phyloP scores from a whole-genome alignment of 2,113 vertebrate genomes.

The Promerops cafer region DNA sequence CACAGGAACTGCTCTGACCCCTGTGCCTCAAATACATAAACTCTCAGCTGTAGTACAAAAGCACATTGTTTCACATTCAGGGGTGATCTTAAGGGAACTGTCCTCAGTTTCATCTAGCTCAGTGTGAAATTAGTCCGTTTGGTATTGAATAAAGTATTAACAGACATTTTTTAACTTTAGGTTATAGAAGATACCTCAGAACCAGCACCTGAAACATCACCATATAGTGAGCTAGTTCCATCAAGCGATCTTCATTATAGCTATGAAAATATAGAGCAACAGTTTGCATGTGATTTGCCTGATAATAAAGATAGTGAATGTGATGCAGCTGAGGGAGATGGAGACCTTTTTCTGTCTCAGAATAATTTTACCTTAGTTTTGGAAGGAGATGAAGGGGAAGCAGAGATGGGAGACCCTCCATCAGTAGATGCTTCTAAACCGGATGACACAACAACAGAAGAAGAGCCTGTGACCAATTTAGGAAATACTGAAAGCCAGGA shows the following conservation, averaged over 20 bases:
- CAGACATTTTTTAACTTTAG: background rate
- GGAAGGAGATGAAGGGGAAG: slow-evolving; percentile 82
- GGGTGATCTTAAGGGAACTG: background rate
- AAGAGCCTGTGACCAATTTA: background rate
- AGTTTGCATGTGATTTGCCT: slow-evolving; percentile 65
- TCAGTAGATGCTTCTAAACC: background rate
- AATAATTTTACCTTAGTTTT: slow-evolving; percentile 85
- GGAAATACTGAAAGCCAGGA: slow-evolving; percentile 16
- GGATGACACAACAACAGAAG: background rate
- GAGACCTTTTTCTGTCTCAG: slow-evolving; percentile 66
- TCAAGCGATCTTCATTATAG: slow-evolving; percentile 73
- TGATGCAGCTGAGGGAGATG: slow-evolving; percentile 63
- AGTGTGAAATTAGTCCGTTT: background rate
- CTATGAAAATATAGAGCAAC: slow-evolving; percentile 66
- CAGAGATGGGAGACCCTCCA: slow-evolving; percentile 29
- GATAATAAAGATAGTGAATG: slow-evolving; percentile 61
- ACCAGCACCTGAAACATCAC: slow-evolving; percentile 24
- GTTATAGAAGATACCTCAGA: slow-evolving; percentile 40
- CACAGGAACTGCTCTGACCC: background rate
- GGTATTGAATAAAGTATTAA: background rate
- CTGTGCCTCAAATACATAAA: background rate
- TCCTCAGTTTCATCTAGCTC: background rate
- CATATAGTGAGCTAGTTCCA: slow-evolving; percentile 71
- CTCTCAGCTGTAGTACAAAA: background rate
- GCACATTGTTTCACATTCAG: background rate